Base-by-base conservation (phyloP, 2,888 invertebrate genomes). In the Allolobophora icterica region DNA sequence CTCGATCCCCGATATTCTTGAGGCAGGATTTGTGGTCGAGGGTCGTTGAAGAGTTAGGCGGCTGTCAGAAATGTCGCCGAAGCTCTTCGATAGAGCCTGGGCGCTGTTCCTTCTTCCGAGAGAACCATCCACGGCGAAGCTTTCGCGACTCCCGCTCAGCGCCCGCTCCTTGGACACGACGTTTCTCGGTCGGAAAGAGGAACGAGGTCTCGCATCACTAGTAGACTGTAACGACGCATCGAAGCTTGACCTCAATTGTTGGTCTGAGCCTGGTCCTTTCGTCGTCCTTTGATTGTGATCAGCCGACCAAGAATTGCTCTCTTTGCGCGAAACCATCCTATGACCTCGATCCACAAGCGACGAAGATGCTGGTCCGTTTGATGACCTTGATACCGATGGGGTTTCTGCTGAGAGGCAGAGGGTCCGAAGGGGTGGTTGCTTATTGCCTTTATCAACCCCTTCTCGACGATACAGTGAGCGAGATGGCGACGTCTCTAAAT, bases 61-160 rank as follows among this genome's bases (percentile, higher is more conserved):
- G 33, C 4, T 35, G 87, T 87, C 87, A 21, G 34, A 87, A 35
- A 87, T 87, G 87, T 87, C 87, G 35, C 34, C 87, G 35, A 87
- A 33, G 87, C 87, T 87, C 87, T 87, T 87, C n/a, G n/a, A 87
- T 24, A 87, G 87, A 71, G n/a, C n/a, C 71, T 30, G 17, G n/a
- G 71, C 71, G 71, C 71, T n/a, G 11, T 34, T 87, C 87, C 87
- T 11, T 21, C 38, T 24, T 6, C 6, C 34, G 21, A 34, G 33
- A 17, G 35, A 35, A 24, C 87, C 87, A 13, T 15, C 87, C 2
- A 5, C 24, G 87, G 8, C 19, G 87, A 34, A 38, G 35, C 35
- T 38, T 17, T 87, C 87, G 1, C 35, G 87, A 87, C 87, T 87
- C 30, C 87, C 87, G 38, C 87, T 38, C 38, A 34, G 19, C 35